A percentile compares a stretch with the other conserved stretches of the same genome.
Conservation (phyloP, 2,797 vertebrate species). For the Myoxocephalus aenaeus region DNA sequence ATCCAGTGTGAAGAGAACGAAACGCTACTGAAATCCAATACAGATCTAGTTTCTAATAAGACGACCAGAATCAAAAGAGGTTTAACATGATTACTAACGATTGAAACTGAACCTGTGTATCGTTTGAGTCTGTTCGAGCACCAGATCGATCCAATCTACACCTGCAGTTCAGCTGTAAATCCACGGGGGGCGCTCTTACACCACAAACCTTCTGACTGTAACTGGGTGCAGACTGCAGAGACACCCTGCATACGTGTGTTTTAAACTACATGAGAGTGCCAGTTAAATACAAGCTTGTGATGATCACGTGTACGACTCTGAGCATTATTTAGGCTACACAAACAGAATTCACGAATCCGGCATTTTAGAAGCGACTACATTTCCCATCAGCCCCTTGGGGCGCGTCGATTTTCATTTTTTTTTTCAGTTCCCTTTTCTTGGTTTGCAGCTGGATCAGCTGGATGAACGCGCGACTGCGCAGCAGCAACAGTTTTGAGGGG, state of each 20-base stretch:
- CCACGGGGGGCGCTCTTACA: slow-evolving; percentile 56
- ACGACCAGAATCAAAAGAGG: background rate
- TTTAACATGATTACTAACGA: background rate
- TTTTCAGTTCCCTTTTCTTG: slow-evolving; percentile 32
- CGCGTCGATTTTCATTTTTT: slow-evolving; percentile 36
- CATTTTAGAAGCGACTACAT: slow-evolving; percentile 65
- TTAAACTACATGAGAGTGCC: background rate
- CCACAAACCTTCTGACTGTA: slow-evolving; percentile 5
- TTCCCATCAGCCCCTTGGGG: slow-evolving; percentile 67
- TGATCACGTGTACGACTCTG: background rate
- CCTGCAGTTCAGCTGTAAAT: slow-evolving; percentile 22
- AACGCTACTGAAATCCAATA: no score
- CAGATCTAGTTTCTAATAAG: background rate
- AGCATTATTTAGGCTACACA: rapidly evolving
- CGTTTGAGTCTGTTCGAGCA: background rate
- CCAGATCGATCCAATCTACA: background rate
- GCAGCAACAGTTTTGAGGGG: background rate
- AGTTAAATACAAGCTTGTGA: rapidly evolving
- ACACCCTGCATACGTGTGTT: background rate
- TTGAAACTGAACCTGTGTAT: background rate
- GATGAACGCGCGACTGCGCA: slow-evolving; percentile 44
- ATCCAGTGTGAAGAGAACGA: background rate
- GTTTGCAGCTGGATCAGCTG: slow-evolving; percentile 68
- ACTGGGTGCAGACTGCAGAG: background rate
- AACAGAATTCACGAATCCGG: no score